Evolutionary conservation across 2,113 vertebrate genomes (phyloP), one percentile per base, ranked within the genome.

Genomic region (Diphyllodes magnificus): DNA sequence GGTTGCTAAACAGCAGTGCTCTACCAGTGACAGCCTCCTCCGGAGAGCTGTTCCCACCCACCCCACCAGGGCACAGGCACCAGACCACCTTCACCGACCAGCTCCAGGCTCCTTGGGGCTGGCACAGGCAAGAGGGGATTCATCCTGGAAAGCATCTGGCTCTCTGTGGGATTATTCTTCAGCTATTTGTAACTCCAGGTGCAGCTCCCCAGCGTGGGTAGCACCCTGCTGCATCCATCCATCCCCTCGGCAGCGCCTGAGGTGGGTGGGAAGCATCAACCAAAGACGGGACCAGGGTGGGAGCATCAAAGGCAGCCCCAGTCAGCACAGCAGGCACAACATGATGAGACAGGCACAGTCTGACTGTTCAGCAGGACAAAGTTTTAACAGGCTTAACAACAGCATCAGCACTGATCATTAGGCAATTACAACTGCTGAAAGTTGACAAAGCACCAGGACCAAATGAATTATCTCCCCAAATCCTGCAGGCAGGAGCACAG

Each of bases 341-440:
- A 56, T n/a, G 85, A 82, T 57, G 75, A 92, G 71, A 90, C 54
- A 59, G 50, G 63, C 40, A 18, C 90, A 89, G 69, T 33, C 88
- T 77, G 49, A 92, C 45, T 92, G 79, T 89, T 92, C 91, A 92
- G 93, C 95, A 84, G 90, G 96, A 95, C 89, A 82, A 92, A 70
- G 61, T 92, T 90, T 95, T 95, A 98, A 97, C 96, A 95, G 90
- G 87, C 82, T 95, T 92, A 97, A 93, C 63, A 95, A 93, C 88
- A 72, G 82, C 92, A 95, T 97, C 93, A 69, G 87, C 93, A 76
- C 84, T 95, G 93, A 97, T 95, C 93, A 95, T 95, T 92, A 96
- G 72, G 81, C 79, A 97, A 97, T 96, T 92, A 82, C 82, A 96
- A 59, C 81, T 88, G 86, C 86, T 68, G 95, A 92, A 95, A 92